Conservation (phyloP, 2,888 invertebrate genomes). For the Erebia epiphron region DNA sequence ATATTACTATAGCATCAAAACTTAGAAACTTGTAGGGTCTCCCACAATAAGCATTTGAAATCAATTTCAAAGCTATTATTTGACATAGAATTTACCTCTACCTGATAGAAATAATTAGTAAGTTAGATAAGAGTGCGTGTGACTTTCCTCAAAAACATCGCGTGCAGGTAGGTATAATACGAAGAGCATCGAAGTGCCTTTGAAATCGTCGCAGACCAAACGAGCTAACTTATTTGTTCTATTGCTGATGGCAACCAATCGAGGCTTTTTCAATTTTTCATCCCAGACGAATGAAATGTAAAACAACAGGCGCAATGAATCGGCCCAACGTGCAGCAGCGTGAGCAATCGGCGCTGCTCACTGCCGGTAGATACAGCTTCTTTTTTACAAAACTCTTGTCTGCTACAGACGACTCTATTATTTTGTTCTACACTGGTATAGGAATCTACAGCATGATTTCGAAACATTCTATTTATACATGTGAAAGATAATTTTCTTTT, state of each 20-base stretch:
- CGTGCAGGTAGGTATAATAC: constrained; percentile 38
- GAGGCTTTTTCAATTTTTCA: constrained; percentile 70
- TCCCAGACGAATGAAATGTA: constrained; percentile 57
- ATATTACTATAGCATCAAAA: too few relatives aligned
- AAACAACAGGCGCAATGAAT: constrained; percentile 61
- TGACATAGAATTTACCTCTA: too few relatives aligned
- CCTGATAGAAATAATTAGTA: not conserved
- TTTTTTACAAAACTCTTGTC: constrained; percentile 24
- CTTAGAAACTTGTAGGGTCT: too few relatives aligned
- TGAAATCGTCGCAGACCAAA: constrained; percentile 54
- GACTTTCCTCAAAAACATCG: not conserved
- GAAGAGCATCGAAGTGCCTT: constrained; percentile 55
- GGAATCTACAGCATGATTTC: constrained; percentile 3
- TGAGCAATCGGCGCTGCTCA: constrained; percentile 41
- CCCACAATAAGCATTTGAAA: too few relatives aligned
- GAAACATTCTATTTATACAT: not conserved
- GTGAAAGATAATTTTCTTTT: not conserved
- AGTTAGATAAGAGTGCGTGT: not conserved
- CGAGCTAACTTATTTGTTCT: constrained; percentile 57
- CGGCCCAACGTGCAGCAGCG: constrained; percentile 44
- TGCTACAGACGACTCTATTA: constrained; percentile 16
- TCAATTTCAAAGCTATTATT: too few relatives aligned
- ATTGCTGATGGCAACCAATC: constrained; percentile 64
- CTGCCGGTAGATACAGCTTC: constrained; percentile 11
- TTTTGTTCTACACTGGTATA: constrained; percentile 3